phyloP scores from a whole-genome alignment of 2,113 vertebrate species.

The Cairina moschata region DNA sequence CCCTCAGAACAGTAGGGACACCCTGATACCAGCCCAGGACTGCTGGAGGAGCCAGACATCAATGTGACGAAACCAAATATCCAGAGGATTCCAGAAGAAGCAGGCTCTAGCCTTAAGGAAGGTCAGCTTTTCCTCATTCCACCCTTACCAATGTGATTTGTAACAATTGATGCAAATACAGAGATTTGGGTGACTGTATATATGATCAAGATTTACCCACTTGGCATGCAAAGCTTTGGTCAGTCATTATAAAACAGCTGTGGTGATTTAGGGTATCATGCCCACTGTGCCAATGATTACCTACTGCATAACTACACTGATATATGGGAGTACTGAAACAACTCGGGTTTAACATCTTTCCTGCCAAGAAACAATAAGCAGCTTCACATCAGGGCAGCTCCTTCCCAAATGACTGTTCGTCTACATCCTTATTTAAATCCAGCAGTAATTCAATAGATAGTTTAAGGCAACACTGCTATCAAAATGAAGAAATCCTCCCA shows the following conservation, averaged over 20 bases:
- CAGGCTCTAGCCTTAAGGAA: not conserved
- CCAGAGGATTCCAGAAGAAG: not conserved
- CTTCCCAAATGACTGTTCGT: not conserved
- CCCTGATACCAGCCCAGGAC: not conserved
- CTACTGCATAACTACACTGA: not conserved
- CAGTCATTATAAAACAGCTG: not conserved
- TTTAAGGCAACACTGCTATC: not conserved
- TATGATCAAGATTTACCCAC: not conserved
- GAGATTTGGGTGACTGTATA: not conserved
- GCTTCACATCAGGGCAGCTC: not conserved
- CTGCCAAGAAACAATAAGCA: not conserved
- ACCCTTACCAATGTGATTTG: not conserved
- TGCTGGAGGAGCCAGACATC: accelerated
- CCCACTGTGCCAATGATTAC: not conserved
- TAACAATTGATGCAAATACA: not conserved
- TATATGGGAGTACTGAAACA: not conserved
- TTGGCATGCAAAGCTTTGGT: not conserved
- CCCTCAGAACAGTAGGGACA: not conserved
- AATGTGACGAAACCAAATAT: not conserved
- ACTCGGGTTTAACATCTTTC: not conserved
- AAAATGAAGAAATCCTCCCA: not conserved
- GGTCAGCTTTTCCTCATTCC: not conserved
- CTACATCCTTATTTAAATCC: not conserved
- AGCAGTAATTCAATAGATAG: not conserved
- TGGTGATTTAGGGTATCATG: not conserved